Evolutionary conservation across 2,888 invertebrate species (phyloP).

Genomic region (Adela reaumurella): DNA sequence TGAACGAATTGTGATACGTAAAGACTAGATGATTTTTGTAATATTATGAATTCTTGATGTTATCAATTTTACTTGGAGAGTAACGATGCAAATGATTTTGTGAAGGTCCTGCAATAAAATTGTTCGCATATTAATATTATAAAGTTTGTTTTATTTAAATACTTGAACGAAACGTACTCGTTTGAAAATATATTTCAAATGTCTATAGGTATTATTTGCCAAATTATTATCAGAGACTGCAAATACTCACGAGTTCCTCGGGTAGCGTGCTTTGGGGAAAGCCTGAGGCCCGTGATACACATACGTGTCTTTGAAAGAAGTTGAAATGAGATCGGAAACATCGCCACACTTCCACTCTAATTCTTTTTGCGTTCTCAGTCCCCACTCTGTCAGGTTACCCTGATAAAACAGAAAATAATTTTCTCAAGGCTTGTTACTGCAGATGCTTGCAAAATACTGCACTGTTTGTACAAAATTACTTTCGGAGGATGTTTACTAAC

Average conservation of each 20-base stretch:
- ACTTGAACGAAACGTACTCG: no score
- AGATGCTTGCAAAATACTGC: no score
- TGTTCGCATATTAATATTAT: constrained; percentile 14
- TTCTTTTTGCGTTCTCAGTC: constrained; percentile 30
- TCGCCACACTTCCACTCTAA: constrained; percentile 47
- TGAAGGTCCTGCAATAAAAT: constrained; percentile 50
- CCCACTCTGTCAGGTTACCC: constrained; percentile 50
- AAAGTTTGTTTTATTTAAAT: constrained; percentile 13
- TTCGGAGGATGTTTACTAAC: no score
- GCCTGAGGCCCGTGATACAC: constrained; percentile 30
- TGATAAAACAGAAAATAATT: no score
- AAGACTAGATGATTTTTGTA: constrained; percentile 46
- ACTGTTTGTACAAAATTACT: no score
- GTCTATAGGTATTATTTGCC: no score
- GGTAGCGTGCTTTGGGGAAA: constrained; percentile 19
- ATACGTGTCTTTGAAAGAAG: constrained; percentile 36
- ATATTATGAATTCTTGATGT: constrained; percentile 49
- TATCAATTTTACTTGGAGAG: constrained; percentile 36
- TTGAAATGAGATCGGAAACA: constrained; percentile 35
- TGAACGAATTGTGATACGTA: constrained; percentile 53
- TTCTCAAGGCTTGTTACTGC: no score
- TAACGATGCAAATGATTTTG: constrained; percentile 32
- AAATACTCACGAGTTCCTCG: background rate
- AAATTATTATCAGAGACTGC: no score
- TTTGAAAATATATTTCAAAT: no score